These are phyloP conservation scores for Ptychodera flava DNA, from an alignment of 35 echinoderm and acorn worm species.

Conservation along the genomic window DNA sequence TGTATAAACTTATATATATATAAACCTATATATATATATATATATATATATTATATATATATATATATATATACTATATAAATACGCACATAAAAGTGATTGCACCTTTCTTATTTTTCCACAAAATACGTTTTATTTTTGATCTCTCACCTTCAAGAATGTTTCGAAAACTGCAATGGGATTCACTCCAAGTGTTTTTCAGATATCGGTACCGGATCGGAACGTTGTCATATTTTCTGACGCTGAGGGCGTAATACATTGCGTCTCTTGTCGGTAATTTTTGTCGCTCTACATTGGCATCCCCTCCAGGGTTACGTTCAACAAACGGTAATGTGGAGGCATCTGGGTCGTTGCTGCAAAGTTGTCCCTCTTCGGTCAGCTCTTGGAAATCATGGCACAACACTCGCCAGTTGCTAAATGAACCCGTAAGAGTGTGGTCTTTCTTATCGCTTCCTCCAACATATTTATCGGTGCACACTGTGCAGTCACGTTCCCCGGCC, in stretches of 20 bases:
- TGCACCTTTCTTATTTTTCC: too few relatives aligned
- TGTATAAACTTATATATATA: too few relatives aligned
- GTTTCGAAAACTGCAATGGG: neutral
- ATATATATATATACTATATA: too few relatives aligned
- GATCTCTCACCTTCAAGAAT: neutral
- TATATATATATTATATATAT: too few relatives aligned
- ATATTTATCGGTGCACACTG: neutral
- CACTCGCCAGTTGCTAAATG: neutral
- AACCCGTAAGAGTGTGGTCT: neutral
- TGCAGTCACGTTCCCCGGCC: neutral
- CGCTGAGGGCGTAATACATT: neutral
- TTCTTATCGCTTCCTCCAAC: neutral
- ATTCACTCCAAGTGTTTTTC: neutral
- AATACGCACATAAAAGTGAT: too few relatives aligned
- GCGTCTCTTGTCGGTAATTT: neutral
- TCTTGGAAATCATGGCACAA: neutral
- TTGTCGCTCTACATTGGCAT: neutral
- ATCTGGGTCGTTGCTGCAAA: neutral
- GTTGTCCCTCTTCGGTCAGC: neutral
- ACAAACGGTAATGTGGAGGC: neutral
- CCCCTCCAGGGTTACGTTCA: neutral
- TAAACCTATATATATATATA: too few relatives aligned
- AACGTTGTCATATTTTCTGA: neutral
- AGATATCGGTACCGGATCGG: neutral
- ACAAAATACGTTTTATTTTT: too few relatives aligned